Evolutionary conservation across 2,113 vertebrate genomes (phyloP).

Genomic region (Okapia johnstoni): DNA sequence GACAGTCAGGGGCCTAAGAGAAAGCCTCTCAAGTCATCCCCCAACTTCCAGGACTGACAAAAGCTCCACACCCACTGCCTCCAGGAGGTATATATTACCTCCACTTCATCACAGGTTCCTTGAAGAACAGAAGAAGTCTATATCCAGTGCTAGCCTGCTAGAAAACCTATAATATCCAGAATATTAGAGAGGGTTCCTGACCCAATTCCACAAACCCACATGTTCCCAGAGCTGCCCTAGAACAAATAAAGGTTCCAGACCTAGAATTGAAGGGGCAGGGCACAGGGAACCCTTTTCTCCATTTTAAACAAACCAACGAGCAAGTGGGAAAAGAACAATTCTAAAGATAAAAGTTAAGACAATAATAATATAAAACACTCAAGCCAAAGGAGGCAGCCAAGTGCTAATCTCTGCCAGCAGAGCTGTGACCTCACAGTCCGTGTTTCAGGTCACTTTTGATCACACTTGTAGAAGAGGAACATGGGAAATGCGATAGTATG

Average conservation of each 20-base stretch:
- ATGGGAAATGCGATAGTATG: conserved; percentile 4
- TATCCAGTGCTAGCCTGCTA: conserved; percentile 35
- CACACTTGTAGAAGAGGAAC: conserved; percentile 20
- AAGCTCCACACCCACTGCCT: not conserved
- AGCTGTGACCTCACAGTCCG: conserved; percentile 39
- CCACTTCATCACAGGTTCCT: not conserved
- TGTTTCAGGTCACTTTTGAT: conserved; percentile 25
- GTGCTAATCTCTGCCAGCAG: conserved; percentile 69
- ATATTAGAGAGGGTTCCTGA: conserved; percentile 36
- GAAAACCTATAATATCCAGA: conserved; percentile 14
- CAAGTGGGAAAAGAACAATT: conserved; percentile 1
- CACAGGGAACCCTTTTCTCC: conserved; percentile 9
- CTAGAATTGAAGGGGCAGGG: not conserved
- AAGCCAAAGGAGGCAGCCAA: conserved; percentile 4
- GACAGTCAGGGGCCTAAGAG: not conserved
- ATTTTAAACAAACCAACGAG: conserved; percentile 21
- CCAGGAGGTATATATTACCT: not conserved
- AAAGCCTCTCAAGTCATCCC: conserved; percentile 18
- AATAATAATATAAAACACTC: conserved; percentile 5
- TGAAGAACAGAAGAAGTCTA: not conserved
- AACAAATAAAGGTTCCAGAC: conserved; percentile 43
- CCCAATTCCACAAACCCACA: not conserved
- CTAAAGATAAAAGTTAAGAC: conserved; percentile 18
- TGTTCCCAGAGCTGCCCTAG: conserved; percentile 4
- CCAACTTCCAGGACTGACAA: conserved; percentile 34